A percentile compares a stretch with the other conserved stretches of the same genome.
Conservation (phyloP, 2,888 invertebrate species). For the Tachina grossa region DNA sequence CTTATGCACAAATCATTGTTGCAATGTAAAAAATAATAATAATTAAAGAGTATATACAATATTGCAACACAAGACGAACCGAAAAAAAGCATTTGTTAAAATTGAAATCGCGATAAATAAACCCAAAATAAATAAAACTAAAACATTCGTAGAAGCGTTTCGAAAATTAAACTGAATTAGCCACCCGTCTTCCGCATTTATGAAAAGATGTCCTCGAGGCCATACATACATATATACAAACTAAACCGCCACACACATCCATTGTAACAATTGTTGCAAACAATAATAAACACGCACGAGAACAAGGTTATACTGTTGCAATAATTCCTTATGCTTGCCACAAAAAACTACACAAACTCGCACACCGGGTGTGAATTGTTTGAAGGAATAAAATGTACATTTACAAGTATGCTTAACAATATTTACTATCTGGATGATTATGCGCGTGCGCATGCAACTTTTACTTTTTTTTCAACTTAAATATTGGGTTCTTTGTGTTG, state of each 20-base stretch:
- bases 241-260: conserved; percentile 23
- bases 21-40: neutral
- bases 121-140: conserved; percentile 43
- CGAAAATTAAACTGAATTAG: conserved; percentile 63
- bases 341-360: conserved; percentile 30
- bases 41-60: conserved; percentile 1
- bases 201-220: conserved; percentile 70
- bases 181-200: conserved; percentile 72
- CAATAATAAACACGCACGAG: conserved; percentile 69
- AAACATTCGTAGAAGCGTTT: conserved; percentile 49
- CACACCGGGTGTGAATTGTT: conserved; percentile 70
- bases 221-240: conserved; percentile 62
- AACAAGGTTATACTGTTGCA: conserved; percentile 63
- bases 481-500: neutral
- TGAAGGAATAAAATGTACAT: conserved; percentile 14
- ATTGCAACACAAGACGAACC: conserved; percentile 4
- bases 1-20: conserved; percentile 3
- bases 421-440: conserved; percentile 56
- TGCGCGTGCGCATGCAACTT: conserved; percentile 71
- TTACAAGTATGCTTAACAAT: conserved; percentile 42
- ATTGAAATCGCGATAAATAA: conserved; percentile 72
- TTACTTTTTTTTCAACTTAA: conserved; percentile 49
- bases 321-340: conserved; percentile 54
- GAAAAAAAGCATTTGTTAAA: conserved; percentile 65
- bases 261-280: conserved; percentile 64